Percentiles rank a stretch among this genome's conserved stretches.
These are phyloP conservation scores for Sebastes trivittatus DNA, from an alignment of 2,797 vertebrate genomes.

Conservation along the genomic window DNA sequence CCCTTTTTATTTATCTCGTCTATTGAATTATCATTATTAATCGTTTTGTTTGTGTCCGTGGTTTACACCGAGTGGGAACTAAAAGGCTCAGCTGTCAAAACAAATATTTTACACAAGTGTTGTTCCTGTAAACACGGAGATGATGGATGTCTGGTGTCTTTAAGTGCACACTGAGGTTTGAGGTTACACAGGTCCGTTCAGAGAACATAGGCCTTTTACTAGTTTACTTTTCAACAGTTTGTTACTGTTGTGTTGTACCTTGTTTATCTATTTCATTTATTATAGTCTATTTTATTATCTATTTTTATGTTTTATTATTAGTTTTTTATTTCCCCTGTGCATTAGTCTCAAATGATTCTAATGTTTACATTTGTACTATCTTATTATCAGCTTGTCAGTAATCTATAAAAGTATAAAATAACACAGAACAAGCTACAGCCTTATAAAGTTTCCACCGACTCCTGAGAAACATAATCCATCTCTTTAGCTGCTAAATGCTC, in stretches of 20 bases:
- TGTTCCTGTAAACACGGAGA: background rate
- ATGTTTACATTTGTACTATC: background rate
- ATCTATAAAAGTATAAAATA: background rate
- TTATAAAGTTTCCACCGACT: background rate
- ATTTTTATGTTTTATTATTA: background rate
- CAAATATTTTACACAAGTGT: background rate
- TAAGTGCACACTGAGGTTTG: constrained; percentile 10
- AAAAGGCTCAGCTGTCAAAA: constrained; percentile 24
- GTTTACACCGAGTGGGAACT: constrained; percentile 1
- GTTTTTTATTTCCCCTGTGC: background rate
- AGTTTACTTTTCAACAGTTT: background rate
- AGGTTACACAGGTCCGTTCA: background rate
- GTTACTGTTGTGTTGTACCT: background rate
- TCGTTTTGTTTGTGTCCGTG: background rate
- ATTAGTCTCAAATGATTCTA: background rate
- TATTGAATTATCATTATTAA: constrained; percentile 11
- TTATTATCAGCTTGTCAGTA: background rate
- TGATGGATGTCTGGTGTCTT: background rate
- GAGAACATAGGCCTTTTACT: background rate
- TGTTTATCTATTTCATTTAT: background rate
- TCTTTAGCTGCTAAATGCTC: background rate
- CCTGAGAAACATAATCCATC: background rate
- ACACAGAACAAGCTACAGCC: background rate
- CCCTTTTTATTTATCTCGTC: constrained; percentile 2
- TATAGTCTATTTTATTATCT: background rate